Conservation (phyloP, 2,888 invertebrate genomes). For the Platerodrilus igneus region DNA sequence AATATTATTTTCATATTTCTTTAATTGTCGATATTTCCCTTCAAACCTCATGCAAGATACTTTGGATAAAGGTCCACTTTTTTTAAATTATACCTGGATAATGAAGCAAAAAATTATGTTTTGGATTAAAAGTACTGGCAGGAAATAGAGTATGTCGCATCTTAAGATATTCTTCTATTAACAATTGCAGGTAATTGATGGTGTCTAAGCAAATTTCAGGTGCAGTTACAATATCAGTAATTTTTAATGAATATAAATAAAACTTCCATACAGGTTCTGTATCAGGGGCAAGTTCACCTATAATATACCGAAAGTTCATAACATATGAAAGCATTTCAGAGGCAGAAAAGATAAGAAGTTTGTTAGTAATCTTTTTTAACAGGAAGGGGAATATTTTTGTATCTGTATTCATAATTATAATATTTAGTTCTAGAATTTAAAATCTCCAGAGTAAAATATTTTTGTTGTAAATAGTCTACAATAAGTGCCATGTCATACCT, state of each 20-base stretch:
- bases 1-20: too few species aligned
- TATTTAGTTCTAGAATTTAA: constrained; percentile 29
- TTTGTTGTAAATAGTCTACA: constrained; percentile 22
- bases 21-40: too few species aligned
- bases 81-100: too few species aligned
- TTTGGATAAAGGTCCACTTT: too few species aligned
- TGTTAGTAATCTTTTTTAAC: constrained; percentile 27
- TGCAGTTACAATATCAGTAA: constrained; percentile 15
- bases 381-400: constrained; percentile 26
- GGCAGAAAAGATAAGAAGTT: constrained; percentile 28
- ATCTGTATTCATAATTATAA: constrained; percentile 23
- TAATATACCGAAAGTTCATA: constrained; percentile 27
- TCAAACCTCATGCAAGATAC: too few species aligned
- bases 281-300: constrained; percentile 24
- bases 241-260: constrained; percentile 21
- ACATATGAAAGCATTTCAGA: constrained; percentile 30
- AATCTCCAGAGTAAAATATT: constrained; percentile 17
- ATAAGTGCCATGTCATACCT: constrained; percentile 34
- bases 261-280: constrained; percentile 22
- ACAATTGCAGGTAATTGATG: too few species aligned
- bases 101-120: too few species aligned
- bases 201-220: too few species aligned
- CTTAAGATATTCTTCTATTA: too few species aligned
- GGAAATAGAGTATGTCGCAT: too few species aligned
- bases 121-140: too few species aligned